Base-by-base conservation (phyloP, 1,140 invertebrate genomes). In the Meloidogyne hapla region DNA sequence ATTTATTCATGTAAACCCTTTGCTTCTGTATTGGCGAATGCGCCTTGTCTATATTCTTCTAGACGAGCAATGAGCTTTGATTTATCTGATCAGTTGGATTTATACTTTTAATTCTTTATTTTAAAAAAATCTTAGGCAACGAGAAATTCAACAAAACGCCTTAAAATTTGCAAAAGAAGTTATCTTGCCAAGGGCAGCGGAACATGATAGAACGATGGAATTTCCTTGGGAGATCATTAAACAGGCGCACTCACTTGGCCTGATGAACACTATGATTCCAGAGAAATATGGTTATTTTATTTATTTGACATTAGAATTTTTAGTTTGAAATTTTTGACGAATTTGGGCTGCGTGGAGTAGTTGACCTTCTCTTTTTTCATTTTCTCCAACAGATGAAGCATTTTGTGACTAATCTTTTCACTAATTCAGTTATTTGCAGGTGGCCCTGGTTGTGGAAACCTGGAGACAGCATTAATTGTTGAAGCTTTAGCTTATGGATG, bases 201-300 rank as follows among this genome's bases (percentile, higher is more conserved):
- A 98, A 77, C 91, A 94, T 89, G 95, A 98, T 88, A 92, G 91
- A 89, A 91, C 91, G 80, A 94, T 94, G 83, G 92, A 94, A 21
- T 98, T 94, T 89, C 96, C 95, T 1, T 94, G 93, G 94, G 93
- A 94, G 10, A 91, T 98, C 80, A 89, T 98, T 2, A 97, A 98
- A 89, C 95, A 97, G 88, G 94, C 94, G 18, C 94, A 93, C 91
- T 89, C 90, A 64, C 78, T 97, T 69, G 96, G 96, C 42, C 89
- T 98, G 6, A 91, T 95, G 88, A 97, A 97, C 87, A 90, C 90
- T 26, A 92, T 93, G 82, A 92, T 98, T 87, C 94, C 94, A 13
- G 74, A 84, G 77, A 87, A 90, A 79, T 90, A 89, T 86, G 91
- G 80, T 80, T 25, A 76, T 64, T 25, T 26, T 10, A 28, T 70